A percentile compares a stretch with the other conserved stretches of the same genome.
Evolutionary conservation across 2,113 vertebrate genomes (phyloP).

Genomic region (Corythornis cristatus): DNA sequence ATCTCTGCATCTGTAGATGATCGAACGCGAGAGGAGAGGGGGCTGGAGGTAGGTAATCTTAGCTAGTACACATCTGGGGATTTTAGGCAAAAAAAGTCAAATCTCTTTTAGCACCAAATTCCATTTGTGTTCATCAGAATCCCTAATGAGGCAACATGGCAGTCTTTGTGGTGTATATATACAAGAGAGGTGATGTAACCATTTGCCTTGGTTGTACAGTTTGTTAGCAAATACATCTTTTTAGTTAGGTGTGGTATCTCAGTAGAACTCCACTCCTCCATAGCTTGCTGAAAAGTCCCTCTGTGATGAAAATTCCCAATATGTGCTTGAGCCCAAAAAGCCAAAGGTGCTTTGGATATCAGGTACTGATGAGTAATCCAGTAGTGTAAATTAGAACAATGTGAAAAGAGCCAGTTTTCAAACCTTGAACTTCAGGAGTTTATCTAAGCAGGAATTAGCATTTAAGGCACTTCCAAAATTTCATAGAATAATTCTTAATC

Average conservation of each 20-base stretch:
- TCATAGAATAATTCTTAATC: background rate
- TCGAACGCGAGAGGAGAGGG: conserved; percentile 91
- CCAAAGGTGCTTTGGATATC: background rate
- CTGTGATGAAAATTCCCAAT: background rate
- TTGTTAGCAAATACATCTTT: background rate
- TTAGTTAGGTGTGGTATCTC: background rate
- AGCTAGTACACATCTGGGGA: background rate
- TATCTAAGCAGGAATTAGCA: background rate
- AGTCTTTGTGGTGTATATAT: background rate
- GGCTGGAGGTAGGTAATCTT: conserved; percentile 83
- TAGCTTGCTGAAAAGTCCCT: background rate
- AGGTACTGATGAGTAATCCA: background rate
- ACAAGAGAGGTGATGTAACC: background rate
- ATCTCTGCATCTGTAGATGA: conserved; percentile 98
- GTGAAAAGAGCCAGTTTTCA: background rate
- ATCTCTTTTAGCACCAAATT: background rate
- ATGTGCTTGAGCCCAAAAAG: background rate
- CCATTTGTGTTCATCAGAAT: background rate
- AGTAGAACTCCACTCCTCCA: background rate
- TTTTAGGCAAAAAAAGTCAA: background rate
- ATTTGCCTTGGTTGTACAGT: background rate
- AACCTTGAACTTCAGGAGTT: background rate
- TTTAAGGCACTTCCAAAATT: background rate
- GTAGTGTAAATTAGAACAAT: background rate
- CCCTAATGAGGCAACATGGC: background rate